Conservation (phyloP, 2,113 vertebrate genomes). For the Dasyprocta punctata region DNA sequence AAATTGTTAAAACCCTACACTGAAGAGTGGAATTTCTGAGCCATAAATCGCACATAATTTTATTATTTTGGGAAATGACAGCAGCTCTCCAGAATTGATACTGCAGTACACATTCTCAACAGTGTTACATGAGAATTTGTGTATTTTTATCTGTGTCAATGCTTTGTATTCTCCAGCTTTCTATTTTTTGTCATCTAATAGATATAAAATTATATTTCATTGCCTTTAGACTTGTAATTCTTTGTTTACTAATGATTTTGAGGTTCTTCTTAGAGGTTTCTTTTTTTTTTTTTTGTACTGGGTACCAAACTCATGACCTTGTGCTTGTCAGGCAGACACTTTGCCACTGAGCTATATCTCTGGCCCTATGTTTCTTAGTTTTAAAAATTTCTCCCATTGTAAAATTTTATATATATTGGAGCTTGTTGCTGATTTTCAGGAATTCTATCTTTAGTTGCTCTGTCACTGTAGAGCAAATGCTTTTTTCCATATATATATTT, state of each 20-base stretch:
- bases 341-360: too few species aligned
- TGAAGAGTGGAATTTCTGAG: not conserved
- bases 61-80: slow-evolving; percentile 25
- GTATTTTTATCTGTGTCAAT: not conserved
- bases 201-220: not conserved
- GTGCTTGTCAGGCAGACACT: too few species aligned
- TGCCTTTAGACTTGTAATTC: not conserved
- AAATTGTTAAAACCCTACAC: not conserved
- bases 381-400: not conserved
- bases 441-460: not conserved
- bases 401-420: not conserved
- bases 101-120: not conserved
- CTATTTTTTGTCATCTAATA: not conserved
- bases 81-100: not conserved
- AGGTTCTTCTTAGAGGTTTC: not conserved
- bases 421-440: not conserved
- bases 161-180: not conserved
- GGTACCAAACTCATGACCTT: too few species aligned
- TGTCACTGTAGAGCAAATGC: not conserved
- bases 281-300: too few species aligned
- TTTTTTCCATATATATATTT: not conserved
- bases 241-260: not conserved
- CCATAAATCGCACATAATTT: not conserved
- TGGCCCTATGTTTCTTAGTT: not conserved
- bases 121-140: not conserved